Evolutionary conservation across 1,140 invertebrate species (phyloP).

Genomic region (Macrosteles quadrilineatus): DNA sequence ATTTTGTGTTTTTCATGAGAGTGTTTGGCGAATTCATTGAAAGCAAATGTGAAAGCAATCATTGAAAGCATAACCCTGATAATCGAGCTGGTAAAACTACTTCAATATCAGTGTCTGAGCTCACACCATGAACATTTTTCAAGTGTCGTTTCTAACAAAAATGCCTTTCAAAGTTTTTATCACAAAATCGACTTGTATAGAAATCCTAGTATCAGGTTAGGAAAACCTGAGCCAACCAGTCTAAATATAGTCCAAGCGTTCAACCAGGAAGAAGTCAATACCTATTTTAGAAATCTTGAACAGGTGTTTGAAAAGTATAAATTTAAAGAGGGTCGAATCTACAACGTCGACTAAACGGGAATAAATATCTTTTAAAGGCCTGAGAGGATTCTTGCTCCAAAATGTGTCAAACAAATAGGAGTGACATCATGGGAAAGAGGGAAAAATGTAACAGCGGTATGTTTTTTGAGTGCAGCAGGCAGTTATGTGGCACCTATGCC

Average conservation of each 20-base stretch:
- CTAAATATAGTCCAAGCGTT: slow-evolving; percentile 34
- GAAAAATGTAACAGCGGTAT: slow-evolving; percentile 44
- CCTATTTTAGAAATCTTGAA: slow-evolving; percentile 45
- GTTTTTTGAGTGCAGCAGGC: slow-evolving; percentile 42
- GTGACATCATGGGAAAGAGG: slow-evolving; percentile 42
- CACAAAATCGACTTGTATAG: too few species aligned
- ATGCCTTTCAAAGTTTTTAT: too few species aligned
- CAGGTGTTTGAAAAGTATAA: slow-evolving; percentile 43
- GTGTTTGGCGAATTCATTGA: neutral
- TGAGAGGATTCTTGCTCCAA: slow-evolving; percentile 26
- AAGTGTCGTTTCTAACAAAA: too few species aligned
- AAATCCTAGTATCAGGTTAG: slow-evolving; percentile 23
- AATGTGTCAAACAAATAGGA: slow-evolving; percentile 32
- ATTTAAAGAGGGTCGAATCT: slow-evolving; percentile 42
- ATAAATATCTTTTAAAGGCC: slow-evolving; percentile 48
- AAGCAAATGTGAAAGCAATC: too few species aligned
- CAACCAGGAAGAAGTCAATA: slow-evolving; percentile 37
- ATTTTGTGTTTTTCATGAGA: neutral
- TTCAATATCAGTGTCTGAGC: too few species aligned
- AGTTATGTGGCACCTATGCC: slow-evolving; percentile 49
- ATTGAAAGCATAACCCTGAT: neutral
- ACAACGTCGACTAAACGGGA: slow-evolving; percentile 50
- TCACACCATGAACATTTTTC: too few species aligned
- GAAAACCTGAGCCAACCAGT: slow-evolving; percentile 41
- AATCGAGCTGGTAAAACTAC: neutral